Conservation (phyloP, 2,888 invertebrate genomes). For the Eugnorisma glareosa region DNA sequence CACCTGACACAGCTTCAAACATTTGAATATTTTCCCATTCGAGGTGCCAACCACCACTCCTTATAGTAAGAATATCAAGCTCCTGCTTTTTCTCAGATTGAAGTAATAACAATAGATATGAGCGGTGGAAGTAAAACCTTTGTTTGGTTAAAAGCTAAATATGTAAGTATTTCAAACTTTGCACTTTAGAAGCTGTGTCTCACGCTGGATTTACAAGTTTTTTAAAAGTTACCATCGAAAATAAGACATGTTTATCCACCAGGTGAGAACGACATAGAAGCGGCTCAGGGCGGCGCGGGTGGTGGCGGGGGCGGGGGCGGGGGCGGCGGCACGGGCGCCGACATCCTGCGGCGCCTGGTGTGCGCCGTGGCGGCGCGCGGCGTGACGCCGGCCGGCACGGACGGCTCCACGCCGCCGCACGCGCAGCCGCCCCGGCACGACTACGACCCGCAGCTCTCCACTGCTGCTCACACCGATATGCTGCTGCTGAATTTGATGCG, state of each 20-base stretch:
- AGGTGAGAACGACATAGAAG: constrained; percentile 88
- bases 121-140: not conserved
- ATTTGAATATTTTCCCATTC: not conserved
- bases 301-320: constrained; percentile 39
- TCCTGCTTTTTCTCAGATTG: not conserved
- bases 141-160: not conserved
- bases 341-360: constrained; percentile 82
- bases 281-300: constrained; percentile 69
- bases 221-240: not conserved
- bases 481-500: constrained; percentile 86
- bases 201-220: not conserved
- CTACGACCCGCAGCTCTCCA: constrained; percentile 81
- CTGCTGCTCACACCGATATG: constrained; percentile 86
- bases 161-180: not conserved
- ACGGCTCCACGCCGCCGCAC: constrained; percentile 58
- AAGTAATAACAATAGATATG: not conserved
- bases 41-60: not conserved
- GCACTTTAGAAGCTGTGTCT: constrained; percentile 26
- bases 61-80: not conserved
- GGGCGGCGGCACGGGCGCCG: constrained; percentile 67
- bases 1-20: constrained; percentile 12
- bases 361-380: constrained; percentile 76
- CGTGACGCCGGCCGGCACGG: constrained; percentile 73
- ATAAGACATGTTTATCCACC: constrained; percentile 39
- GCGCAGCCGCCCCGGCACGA: constrained; percentile 66